Base-by-base conservation (phyloP, 1,140 invertebrate genomes). In the Arctopsyche grandis region DNA sequence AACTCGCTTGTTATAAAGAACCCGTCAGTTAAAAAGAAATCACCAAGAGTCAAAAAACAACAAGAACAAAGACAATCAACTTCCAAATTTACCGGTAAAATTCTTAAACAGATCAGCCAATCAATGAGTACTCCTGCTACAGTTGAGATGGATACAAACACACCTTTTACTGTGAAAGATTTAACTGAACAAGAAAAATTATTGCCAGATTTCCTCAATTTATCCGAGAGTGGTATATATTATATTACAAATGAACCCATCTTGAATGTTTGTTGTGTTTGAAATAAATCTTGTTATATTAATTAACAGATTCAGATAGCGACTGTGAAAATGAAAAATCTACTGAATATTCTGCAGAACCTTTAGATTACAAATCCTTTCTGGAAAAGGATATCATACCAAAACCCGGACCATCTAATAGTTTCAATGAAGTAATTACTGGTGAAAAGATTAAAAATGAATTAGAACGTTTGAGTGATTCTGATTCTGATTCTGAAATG, bases 161-260 rank as follows among this genome's bases (percentile, higher is more conserved):
- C 24, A 24, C 21, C 63, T 0, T 85, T 88, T 78, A 85, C 85
- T 56, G 83, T 88, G 0, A 88, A 88, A 84, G 85, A 88, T 83
- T 77, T 89, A 75, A 86, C 87, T 22, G 88, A 88, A 63, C 84
- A 85, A 75, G 86, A 89, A 83, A 89, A 88, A 82, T 78, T 87
- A 29, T 80, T 89, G 63, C 88, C 88, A 29, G 83, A 86, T 10
- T 79, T 86, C 69, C 83, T 89, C 0, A 87, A 89, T 85, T 84
- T 89, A 26, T 89, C 88, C 60, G 88, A 89, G 84, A 89, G 88
- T 86, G 88, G 88, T 88, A 83, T 80, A 85, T 77, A n/a, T 56
- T 26, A 74, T 26, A 19, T 58, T 58, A 16, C 14, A 10, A 58
- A 58, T 58, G 52, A 5, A 14, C 19, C 63, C 5, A 69, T 69